phyloP scores from a whole-genome alignment of 1,140 invertebrate species.

The Caerostris extrusa region DNA sequence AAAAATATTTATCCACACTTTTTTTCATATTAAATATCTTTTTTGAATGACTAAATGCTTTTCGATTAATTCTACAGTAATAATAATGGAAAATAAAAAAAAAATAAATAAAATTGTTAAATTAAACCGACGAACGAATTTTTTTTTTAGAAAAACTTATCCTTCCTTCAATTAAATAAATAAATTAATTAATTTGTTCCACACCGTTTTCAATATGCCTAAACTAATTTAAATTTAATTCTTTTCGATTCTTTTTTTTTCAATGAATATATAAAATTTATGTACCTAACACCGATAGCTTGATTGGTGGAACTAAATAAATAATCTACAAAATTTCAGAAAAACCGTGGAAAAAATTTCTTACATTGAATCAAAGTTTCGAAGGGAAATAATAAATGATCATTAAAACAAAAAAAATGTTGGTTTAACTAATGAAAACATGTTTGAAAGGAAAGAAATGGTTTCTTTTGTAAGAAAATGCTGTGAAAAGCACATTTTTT shows the following conservation, averaged over 20 bases:
- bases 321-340: not conserved
- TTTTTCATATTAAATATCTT: too few species aligned
- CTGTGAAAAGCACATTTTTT: constrained; percentile 27
- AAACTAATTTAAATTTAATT: not conserved
- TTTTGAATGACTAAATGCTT: too few species aligned
- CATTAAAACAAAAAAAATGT: constrained; percentile 39
- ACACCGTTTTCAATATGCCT: not conserved
- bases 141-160: not conserved
- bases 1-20: too few species aligned
- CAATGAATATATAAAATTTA: too few species aligned
- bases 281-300: too few species aligned
- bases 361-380: not conserved
- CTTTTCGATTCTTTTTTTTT: not conserved
- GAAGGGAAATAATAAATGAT: constrained; percentile 22
- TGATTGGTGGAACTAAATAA: not conserved
- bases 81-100: too few species aligned
- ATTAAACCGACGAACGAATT: not conserved
- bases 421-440: constrained; percentile 32
- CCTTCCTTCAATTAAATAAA: not conserved
- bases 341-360: not conserved
- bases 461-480: not conserved
- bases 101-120: not conserved
- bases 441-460: not conserved
- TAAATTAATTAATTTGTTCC: not conserved
- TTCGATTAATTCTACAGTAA: too few species aligned